A percentile compares a stretch with the other conserved stretches of the same genome.
phyloP scores from a whole-genome alignment of 2,888 invertebrate genomes.

The Bombylius discolor region DNA sequence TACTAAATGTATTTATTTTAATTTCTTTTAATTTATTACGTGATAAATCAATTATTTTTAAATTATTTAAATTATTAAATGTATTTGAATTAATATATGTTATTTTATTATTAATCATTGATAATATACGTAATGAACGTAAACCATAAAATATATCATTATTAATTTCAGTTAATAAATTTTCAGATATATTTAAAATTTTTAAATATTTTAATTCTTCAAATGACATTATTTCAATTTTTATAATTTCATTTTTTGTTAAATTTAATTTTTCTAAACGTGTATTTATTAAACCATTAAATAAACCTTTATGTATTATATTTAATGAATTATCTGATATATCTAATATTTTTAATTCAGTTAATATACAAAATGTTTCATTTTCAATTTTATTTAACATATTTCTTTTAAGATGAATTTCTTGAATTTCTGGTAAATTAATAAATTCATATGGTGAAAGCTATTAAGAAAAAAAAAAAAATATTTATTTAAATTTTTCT shows the following conservation, averaged over 20 bases:
- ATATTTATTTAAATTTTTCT: too few species aligned
- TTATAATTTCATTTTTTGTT: constrained; percentile 24
- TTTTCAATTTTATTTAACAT: constrained; percentile 19
- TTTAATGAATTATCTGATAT: constrained; percentile 22
- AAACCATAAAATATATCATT: constrained; percentile 21
- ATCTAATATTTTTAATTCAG: constrained; percentile 21
- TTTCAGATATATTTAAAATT: constrained; percentile 25
- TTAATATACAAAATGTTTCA: constrained; percentile 22
- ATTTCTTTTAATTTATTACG: constrained; percentile 23
- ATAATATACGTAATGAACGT: constrained; percentile 21
- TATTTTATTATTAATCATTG: constrained; percentile 26
- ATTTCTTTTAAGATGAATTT: constrained; percentile 21
- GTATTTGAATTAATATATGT: constrained; percentile 18
- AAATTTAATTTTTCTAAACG: constrained; percentile 20
- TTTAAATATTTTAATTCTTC: constrained; percentile 20
- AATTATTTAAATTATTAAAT: constrained; percentile 21
- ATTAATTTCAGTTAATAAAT: constrained; percentile 21
- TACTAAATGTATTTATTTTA: constrained; percentile 6
- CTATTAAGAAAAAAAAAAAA: too few species aligned
- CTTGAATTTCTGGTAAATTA: constrained; percentile 17
- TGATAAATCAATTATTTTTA: constrained; percentile 27
- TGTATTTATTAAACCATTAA: constrained; percentile 19
- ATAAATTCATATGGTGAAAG: constrained; percentile 16
- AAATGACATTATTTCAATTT: constrained; percentile 20
- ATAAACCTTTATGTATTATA: constrained; percentile 20